Evolutionary conservation across 2,797 vertebrate genomes (phyloP).

Genomic region (Sorex maritimensis): DNA sequence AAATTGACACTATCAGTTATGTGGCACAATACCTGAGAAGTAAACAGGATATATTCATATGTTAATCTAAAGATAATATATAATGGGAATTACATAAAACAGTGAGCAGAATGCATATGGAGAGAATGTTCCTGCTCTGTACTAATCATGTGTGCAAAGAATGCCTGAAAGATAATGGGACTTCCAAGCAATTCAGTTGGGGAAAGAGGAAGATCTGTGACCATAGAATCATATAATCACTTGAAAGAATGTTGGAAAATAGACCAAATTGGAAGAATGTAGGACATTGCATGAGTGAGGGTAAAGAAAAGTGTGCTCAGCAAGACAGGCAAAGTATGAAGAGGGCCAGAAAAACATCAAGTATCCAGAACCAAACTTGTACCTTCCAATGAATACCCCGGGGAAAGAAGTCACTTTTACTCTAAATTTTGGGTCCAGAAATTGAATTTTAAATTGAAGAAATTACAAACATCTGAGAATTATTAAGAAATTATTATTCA

Average conservation of each 20-base stretch:
- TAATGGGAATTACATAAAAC: no score
- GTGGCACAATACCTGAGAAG: not conserved
- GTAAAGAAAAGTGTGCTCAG: not conserved
- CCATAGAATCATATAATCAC: not conserved
- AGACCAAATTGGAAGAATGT: not conserved
- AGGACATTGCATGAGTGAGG: not conserved
- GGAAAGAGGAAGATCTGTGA: not conserved
- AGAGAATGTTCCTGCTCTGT: no score
- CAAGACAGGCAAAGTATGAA: rapidly evolving
- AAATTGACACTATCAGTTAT: no score
- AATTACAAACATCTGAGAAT: constrained; percentile 44
- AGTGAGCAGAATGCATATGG: no score
- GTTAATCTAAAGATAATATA: no score
- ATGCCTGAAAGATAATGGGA: not conserved
- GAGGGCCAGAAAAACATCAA: not conserved
- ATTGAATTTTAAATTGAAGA: constrained; percentile 31
- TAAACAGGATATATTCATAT: no score
- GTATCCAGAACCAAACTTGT: not conserved
- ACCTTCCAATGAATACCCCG: not conserved
- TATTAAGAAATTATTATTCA: constrained; percentile 53
- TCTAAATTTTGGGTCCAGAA: constrained; percentile 23
- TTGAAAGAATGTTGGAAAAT: not conserved
- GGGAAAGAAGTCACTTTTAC: not conserved
- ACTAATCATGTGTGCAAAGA: not conserved
- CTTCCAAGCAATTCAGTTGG: not conserved